A percentile compares a stretch with the other conserved stretches of the same genome.
Conservation (phyloP, 2,113 vertebrate species). For the Larimichthys crocea region DNA sequence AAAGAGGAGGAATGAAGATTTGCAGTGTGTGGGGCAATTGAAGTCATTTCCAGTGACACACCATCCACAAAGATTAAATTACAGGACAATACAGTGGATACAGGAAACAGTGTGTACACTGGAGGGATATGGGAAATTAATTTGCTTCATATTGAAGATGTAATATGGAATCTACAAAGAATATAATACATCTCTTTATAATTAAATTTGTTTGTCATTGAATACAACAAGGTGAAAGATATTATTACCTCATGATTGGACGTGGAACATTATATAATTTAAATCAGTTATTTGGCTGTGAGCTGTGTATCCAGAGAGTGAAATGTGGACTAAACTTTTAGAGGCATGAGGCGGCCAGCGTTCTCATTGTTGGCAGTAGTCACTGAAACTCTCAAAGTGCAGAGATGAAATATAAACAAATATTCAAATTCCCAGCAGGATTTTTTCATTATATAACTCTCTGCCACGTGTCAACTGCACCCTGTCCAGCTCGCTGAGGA, state of each 20-base stretch:
- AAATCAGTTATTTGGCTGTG: not conserved
- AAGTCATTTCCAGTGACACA: not conserved
- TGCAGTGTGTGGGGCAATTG: not conserved
- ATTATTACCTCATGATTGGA: not conserved
- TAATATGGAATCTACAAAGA: too few relatives aligned
- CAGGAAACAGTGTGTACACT: not conserved
- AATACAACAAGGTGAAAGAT: not conserved
- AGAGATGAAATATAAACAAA: not conserved
- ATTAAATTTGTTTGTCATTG: not conserved
- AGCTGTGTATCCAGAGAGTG: not conserved
- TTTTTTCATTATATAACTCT: constrained; percentile 49
- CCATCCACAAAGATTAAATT: not conserved
- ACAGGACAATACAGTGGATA: not conserved
- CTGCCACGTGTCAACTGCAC: constrained; percentile 34
- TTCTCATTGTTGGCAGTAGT: not conserved
- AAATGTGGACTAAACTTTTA: not conserved
- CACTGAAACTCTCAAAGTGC: not conserved
- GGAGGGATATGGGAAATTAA: not conserved
- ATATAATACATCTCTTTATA: not conserved
- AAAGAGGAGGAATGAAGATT: not conserved
- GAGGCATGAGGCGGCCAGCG: not conserved
- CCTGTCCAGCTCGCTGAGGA: constrained; percentile 42
- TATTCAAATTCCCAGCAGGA: not conserved
- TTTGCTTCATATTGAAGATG: not conserved
- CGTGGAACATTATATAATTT: constrained; percentile 1